Percentiles rank a stretch among this genome's conserved stretches.
Evolutionary conservation across 2,888 invertebrate species (phyloP).

Genomic region (Lepidochrysops patricia): DNA sequence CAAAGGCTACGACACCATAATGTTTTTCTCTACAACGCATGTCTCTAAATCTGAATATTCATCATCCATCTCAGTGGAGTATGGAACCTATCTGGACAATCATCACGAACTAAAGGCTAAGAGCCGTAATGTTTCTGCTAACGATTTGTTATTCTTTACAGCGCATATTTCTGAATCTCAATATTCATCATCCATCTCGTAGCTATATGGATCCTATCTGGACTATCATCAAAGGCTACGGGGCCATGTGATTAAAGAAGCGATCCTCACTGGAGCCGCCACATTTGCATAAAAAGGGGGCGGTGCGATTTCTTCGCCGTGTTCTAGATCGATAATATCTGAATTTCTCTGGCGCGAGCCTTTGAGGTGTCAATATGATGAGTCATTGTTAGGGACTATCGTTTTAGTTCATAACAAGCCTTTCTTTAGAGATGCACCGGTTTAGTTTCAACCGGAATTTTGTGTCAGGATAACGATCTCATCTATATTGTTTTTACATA

Average conservation of each 20-base stretch:
- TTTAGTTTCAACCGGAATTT: background rate
- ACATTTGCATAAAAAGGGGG: constrained; percentile 26
- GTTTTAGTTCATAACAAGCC: background rate
- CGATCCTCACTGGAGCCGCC: constrained; percentile 8
- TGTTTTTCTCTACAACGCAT: no score
- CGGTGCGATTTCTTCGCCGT: constrained; percentile 20
- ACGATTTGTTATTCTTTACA: background rate
- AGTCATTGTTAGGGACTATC: constrained; percentile 8
- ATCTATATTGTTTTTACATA: no score
- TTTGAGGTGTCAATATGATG: constrained; percentile 18
- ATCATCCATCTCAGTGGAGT: no score
- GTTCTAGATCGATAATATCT: constrained; percentile 24
- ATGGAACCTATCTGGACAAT: background rate
- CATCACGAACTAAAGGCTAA: no score
- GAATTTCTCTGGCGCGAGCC: constrained; percentile 16
- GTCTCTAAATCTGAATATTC: no score
- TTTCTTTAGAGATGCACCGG: background rate
- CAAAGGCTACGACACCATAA: no score
- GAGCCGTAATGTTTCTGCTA: no score
- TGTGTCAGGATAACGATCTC: background rate
- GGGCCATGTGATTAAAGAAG: constrained; percentile 9
- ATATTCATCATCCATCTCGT: background rate
- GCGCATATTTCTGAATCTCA: background rate
- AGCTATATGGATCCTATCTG: background rate
- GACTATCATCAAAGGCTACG: background rate